Percentiles rank a stretch among this genome's conserved stretches.
Evolutionary conservation across 2,113 vertebrate species (phyloP).

Genomic region (Chaetodon auriga): DNA sequence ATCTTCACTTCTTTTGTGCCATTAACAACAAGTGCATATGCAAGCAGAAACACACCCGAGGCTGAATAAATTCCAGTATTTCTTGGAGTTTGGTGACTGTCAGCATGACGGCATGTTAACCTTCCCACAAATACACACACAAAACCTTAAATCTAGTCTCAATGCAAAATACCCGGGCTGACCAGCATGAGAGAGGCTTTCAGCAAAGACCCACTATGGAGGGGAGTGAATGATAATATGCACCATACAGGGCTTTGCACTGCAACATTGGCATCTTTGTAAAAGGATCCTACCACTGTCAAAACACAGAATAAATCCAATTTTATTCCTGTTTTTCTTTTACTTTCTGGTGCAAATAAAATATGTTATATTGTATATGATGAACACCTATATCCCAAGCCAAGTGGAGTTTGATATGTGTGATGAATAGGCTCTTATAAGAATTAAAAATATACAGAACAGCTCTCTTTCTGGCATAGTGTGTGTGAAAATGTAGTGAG

Average conservation of each 20-base stretch:
- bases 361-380: background rate
- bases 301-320: constrained; percentile 43
- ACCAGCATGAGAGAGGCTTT: constrained; percentile 69
- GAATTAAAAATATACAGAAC: background rate
- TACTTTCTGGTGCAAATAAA: constrained; percentile 9
- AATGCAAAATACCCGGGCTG: constrained; percentile 69
- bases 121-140: constrained; percentile 47
- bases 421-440: background rate
- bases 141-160: constrained; percentile 68
- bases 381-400: background rate
- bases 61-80: constrained; percentile 26
- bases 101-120: constrained; percentile 64
- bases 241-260: constrained; percentile 43
- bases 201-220: constrained; percentile 58
- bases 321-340: constrained; percentile 23
- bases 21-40: constrained; percentile 36
- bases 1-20: constrained; percentile 44
- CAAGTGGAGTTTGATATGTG: background rate
- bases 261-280: constrained; percentile 31
- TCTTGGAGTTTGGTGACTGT: constrained; percentile 34
- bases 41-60: constrained; percentile 41
- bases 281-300: constrained; percentile 29
- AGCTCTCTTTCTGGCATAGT: background rate
- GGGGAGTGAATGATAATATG: constrained; percentile 59
- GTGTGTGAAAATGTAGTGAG: background rate